Evolutionary conservation across 2,113 vertebrate species (phyloP).

Genomic region (Acrocephalus kingi): DNA sequence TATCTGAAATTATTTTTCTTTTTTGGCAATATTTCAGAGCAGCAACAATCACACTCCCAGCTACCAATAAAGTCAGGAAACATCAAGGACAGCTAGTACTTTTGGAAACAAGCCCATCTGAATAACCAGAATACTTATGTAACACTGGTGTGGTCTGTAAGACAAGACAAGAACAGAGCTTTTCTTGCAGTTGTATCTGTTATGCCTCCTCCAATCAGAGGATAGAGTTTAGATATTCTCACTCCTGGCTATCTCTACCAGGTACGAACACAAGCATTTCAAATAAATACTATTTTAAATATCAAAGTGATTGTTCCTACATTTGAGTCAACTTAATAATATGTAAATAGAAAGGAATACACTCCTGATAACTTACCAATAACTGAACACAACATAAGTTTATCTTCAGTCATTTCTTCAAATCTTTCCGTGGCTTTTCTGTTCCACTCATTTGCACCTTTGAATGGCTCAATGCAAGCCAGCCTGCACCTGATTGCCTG

Average conservation of each 20-base stretch:
- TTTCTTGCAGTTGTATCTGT: neutral
- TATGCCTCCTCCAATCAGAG: neutral
- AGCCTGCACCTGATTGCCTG: constrained; percentile 88
- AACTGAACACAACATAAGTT: constrained; percentile 77
- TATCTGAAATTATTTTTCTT: neutral
- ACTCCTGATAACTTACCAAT: constrained; percentile 73
- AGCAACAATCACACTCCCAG: neutral
- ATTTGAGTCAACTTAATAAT: neutral
- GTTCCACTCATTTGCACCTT: constrained; percentile 76
- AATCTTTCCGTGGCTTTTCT: constrained; percentile 79
- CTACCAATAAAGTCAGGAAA: neutral
- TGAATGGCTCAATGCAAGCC: constrained; percentile 76
- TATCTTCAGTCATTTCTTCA: constrained; percentile 78
- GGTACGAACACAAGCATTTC: neutral
- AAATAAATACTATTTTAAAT: neutral
- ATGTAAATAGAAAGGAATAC: neutral
- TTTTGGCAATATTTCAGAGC: neutral
- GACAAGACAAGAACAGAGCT: neutral
- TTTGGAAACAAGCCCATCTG: neutral
- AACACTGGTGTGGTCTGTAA: neutral
- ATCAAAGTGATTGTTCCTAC: neutral
- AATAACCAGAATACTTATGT: neutral
- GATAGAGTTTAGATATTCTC: neutral
- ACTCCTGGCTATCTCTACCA: neutral
- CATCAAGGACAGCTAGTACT: neutral